These are phyloP conservation scores for Eulemur rubriventer DNA, from an alignment of 2,797 vertebrate species.

Conservation along the genomic window DNA sequence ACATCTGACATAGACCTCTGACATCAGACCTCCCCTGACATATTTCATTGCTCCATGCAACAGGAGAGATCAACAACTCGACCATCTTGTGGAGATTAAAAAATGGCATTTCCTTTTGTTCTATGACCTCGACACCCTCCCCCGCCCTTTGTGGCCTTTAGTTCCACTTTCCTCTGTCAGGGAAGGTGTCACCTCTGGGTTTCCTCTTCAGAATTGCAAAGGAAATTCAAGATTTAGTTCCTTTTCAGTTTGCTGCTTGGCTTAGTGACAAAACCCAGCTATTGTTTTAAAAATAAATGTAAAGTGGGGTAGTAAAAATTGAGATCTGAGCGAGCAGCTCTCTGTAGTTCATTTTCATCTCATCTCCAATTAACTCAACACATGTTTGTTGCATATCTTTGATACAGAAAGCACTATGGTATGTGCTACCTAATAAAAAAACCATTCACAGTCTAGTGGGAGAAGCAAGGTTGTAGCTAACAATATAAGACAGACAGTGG, in stretches of 20 bases:
- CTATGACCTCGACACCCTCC: background rate
- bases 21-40: background rate
- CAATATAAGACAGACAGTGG: background rate
- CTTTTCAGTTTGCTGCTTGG: constrained; percentile 48
- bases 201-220: constrained; percentile 59
- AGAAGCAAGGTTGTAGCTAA: background rate
- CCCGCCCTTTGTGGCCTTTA: background rate
- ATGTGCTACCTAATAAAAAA: background rate
- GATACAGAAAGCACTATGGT: background rate
- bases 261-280: constrained; percentile 43
- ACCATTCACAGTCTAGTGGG: background rate
- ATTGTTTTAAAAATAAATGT: constrained; percentile 63
- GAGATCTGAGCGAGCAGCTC: background rate
- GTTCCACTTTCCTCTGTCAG: constrained; percentile 50
- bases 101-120: constrained; percentile 45
- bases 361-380: background rate
- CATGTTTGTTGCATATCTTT: background rate
- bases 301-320: background rate
- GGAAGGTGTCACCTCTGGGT: constrained; percentile 29
- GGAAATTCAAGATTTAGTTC: constrained; percentile 60
- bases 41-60: background rate
- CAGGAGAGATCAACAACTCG: background rate
- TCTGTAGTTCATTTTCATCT: constrained; percentile 12
- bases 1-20: no score
- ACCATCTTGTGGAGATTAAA: background rate